Base-by-base conservation (phyloP, 1,140 invertebrate species). In the Periplaneta americana region DNA sequence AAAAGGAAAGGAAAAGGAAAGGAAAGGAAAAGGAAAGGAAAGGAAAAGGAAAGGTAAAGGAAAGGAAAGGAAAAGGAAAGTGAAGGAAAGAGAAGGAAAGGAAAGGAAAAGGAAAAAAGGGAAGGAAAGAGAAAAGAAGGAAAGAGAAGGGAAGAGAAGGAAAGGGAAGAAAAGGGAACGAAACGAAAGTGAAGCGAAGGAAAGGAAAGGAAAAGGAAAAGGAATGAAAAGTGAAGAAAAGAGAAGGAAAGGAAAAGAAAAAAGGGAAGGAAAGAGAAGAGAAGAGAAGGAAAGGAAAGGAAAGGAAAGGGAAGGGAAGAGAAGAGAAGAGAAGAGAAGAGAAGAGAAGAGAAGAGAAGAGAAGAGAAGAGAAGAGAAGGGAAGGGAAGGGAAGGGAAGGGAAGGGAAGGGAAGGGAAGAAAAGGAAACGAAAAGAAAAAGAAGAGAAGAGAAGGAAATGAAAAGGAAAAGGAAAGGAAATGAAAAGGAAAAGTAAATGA, bases 181-280 rank as follows among this genome's bases (percentile, higher is more conserved):
- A 74, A 79, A 83, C 37, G 80, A 83, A 81, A 82, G 77, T 78
- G 78, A 83, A 28, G 80, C 37, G 75, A 81, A 84, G 79, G 34
- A 34, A 77, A 84, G 80, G 82, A 79, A 76, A 48, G 75, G n/a
- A 84, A 83, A 74, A 74, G 75, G 75, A 79, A 39, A 74, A n/a
- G n/a, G n/a, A n/a, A n/a, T n/a, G n/a, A n/a, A n/a, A n/a, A n/a
- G n/a, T n/a, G n/a, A n/a, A n/a, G 37, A 37, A 80, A 80, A 82
- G 80, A 39, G 48, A 74, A 81, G 82, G 76, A 76, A 33, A 78
- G 36, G 39, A 34, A 82, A 18, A 76, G n/a, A 28, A 39, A 33
- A 28, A 80, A 75, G 17, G 33, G 48, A 22, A 83, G 83, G 82
- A 79, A 75, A 83, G 80, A 57, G 79, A 78, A 36, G 75, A 77